Conservation (phyloP, 2,113 vertebrate genomes). For the Centropus unirufus region DNA sequence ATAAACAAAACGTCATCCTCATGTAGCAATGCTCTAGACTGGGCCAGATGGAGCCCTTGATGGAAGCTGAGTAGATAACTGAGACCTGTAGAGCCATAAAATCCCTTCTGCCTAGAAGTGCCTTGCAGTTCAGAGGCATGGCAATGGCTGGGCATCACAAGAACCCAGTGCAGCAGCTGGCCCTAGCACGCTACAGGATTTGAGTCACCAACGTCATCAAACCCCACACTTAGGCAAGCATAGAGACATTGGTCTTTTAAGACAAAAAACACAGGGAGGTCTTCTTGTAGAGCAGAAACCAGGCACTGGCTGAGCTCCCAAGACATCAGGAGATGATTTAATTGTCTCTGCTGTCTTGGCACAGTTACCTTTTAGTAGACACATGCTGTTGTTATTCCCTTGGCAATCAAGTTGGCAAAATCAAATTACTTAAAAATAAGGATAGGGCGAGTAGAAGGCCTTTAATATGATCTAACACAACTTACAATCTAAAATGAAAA, state of each 20-base stretch:
- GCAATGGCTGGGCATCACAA: background rate
- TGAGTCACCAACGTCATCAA: accelerated
- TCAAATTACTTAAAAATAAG: slow-evolving; percentile 18
- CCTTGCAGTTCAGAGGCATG: background rate
- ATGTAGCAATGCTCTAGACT: background rate
- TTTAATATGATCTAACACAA: slow-evolving; percentile 1
- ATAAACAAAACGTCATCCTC: background rate
- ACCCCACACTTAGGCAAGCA: background rate
- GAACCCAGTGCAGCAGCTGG: background rate
- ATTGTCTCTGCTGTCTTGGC: slow-evolving; percentile 35
- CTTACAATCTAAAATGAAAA: slow-evolving; percentile 21
- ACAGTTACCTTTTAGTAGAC: slow-evolving; percentile 12
- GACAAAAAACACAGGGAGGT: background rate
- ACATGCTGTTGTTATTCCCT: slow-evolving; percentile 1
- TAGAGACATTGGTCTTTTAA: background rate
- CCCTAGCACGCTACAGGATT: background rate
- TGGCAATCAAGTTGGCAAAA: slow-evolving; percentile 17
- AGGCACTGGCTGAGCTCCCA: slow-evolving; percentile 10
- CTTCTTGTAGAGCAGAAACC: slow-evolving; percentile 2
- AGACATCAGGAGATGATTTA: slow-evolving; percentile 30
- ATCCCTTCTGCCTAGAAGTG: background rate
- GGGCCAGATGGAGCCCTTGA: background rate
- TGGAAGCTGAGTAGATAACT: background rate
- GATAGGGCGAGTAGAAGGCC: background rate
- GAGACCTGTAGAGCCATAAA: background rate